A percentile compares a stretch with the other conserved stretches of the same genome.
These are phyloP conservation scores for Paramormyrops hopkinsi DNA, from an alignment of 2,797 vertebrate genomes.

Conservation along the genomic window DNA sequence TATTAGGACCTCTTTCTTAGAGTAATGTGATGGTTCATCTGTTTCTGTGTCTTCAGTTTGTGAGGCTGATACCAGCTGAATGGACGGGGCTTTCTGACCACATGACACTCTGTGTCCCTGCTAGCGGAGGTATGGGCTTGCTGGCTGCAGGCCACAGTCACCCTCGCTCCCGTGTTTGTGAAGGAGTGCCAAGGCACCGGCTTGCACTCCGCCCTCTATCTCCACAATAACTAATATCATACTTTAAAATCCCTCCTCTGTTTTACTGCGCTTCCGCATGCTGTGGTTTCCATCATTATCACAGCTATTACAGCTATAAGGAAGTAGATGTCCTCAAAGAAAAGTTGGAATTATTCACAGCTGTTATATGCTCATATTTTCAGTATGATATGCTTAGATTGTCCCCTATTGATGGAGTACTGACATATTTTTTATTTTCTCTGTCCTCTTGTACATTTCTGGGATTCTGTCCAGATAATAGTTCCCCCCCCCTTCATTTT, in stretches of 20 bases:
- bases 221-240: neutral
- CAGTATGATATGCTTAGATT: conserved; percentile 11
- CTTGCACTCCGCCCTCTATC: neutral
- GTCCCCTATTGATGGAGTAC: conserved; percentile 25
- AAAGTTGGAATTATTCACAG: conserved; percentile 27
- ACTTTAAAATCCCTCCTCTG: conserved; percentile 7
- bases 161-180: neutral
- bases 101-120: neutral
- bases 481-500: neutral
- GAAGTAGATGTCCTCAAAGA: conserved; percentile 25
- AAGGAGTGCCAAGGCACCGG: neutral
- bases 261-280: conserved; percentile 33
- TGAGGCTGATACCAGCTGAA: neutral
- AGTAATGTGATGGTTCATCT: conserved; percentile 14
- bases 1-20: conserved; percentile 16
- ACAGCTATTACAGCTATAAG: neutral
- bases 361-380: conserved; percentile 38
- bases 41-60: neutral
- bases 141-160: neutral
- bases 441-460: conserved; percentile 1
- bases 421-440: conserved; percentile 13
- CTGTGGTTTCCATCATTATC: conserved; percentile 12
- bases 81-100: neutral
- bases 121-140: neutral
- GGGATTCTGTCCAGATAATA: neutral